Percentiles rank a stretch among this genome's conserved stretches.
phyloP scores from a whole-genome alignment of 2,797 vertebrate species.

The Nothura maculosa region DNA sequence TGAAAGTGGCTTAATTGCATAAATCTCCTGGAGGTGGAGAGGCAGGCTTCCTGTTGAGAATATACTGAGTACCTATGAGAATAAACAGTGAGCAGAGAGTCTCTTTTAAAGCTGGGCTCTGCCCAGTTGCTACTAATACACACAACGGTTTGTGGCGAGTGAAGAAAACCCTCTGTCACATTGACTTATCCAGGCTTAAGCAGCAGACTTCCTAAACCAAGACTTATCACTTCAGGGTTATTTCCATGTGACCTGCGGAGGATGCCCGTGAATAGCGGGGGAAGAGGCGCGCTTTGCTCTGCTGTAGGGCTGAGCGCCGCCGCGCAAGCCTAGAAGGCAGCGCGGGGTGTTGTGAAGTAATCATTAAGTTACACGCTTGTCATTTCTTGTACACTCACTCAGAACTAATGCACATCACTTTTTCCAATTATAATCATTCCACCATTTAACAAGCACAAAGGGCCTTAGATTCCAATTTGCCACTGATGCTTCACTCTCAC shows the following conservation, averaged over 20 bases:
- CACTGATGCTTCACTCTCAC: slow-evolving; percentile 84
- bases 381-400: slow-evolving; percentile 90
- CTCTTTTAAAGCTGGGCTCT: slow-evolving; percentile 74
- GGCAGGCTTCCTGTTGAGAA: slow-evolving; percentile 33
- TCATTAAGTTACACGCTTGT: slow-evolving; percentile 89
- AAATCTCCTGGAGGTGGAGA: slow-evolving; percentile 31
- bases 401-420: slow-evolving; percentile 90
- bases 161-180: slow-evolving; percentile 73
- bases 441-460: slow-evolving; percentile 91
- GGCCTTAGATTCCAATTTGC: slow-evolving; percentile 88
- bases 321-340: slow-evolving; percentile 76
- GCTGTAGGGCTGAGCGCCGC: slow-evolving; percentile 81
- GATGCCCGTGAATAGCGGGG: slow-evolving; percentile 81
- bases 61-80: slow-evolving; percentile 28
- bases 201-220: slow-evolving; percentile 83
- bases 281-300: slow-evolving; percentile 82
- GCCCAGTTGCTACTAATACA: slow-evolving; percentile 49
- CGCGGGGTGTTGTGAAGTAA: slow-evolving; percentile 83
- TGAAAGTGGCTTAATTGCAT: not conserved
- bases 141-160: slow-evolving; percentile 66
- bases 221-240: slow-evolving; percentile 86
- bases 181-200: slow-evolving; percentile 82
- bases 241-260: slow-evolving; percentile 86
- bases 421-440: slow-evolving; percentile 90
- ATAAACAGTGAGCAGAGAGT: slow-evolving; percentile 57